Evolutionary conservation across 2,888 invertebrate species (phyloP).

Genomic region (Myopa testacea): DNA sequence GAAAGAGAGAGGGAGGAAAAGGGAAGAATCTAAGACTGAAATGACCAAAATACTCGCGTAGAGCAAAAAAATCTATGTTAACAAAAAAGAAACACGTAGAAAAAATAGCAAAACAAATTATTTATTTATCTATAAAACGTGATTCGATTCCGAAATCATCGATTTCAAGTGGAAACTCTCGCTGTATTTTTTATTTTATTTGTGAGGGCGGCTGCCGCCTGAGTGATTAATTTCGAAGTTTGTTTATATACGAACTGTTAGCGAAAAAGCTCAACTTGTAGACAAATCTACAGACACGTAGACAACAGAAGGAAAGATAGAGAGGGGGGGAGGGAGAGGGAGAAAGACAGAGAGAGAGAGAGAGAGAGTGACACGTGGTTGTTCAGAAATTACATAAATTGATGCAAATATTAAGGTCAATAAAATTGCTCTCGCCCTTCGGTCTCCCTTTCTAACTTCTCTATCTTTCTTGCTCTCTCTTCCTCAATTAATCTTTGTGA

Average conservation of each 20-base stretch:
- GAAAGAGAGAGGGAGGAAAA: background rate
- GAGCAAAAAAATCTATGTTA: background rate
- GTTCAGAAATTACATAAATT: no score
- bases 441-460: no score
- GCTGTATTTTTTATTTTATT: background rate
- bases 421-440: no score
- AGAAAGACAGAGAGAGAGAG: no score
- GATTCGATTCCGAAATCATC: slow-evolving; percentile 22
- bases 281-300: background rate
- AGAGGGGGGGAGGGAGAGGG: background rate
- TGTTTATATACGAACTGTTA: slow-evolving; percentile 22
- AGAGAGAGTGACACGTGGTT: no score
- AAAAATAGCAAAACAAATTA: slow-evolving; percentile 22
- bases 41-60: background rate
- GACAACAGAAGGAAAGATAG: background rate
- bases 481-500: no score
- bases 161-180: background rate
- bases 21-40: background rate
- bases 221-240: slow-evolving; percentile 36
- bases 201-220: background rate
- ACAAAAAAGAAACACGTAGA: background rate
- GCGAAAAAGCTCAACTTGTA: background rate
- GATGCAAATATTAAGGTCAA: no score
- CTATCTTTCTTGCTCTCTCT: no score
- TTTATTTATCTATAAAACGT: slow-evolving; percentile 33